Percentiles rank a stretch among this genome's conserved stretches.
phyloP scores from a whole-genome alignment of 2,797 vertebrate genomes.

The Bovichtus variegatus region DNA sequence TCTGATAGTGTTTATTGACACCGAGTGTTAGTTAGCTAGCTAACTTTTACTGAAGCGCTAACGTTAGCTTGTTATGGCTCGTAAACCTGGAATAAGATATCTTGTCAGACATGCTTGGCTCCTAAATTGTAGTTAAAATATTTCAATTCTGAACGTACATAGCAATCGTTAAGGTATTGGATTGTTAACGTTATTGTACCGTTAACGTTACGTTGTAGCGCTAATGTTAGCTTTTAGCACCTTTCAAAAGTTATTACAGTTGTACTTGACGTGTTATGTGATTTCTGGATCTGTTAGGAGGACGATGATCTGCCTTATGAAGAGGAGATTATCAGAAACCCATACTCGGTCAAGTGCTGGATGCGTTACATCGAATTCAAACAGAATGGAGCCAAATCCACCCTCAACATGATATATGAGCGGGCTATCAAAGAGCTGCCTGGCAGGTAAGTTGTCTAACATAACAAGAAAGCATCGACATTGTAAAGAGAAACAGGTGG shows the following conservation, averaged over 20 bases:
- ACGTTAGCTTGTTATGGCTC: slow-evolving; percentile 2
- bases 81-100: background rate
- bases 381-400: slow-evolving; percentile 85
- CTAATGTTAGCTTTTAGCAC: slow-evolving; percentile 25
- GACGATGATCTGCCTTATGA: slow-evolving; percentile 95
- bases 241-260: background rate
- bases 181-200: too few species aligned
- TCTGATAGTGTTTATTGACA: background rate
- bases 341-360: slow-evolving; percentile 96
- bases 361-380: slow-evolving; percentile 94
- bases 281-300: slow-evolving; percentile 80
- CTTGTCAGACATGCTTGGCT: background rate
- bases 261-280: slow-evolving; percentile 10
- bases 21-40: background rate
- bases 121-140: background rate
- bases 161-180: accelerated
- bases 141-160: accelerated
- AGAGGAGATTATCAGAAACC: slow-evolving; percentile 95
- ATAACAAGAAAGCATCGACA: background rate
- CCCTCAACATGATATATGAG: slow-evolving; percentile 93
- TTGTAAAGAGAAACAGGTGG: background rate
- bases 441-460: slow-evolving; percentile 90
- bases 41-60: slow-evolving; percentile 13
- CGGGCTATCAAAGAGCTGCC: slow-evolving; percentile 93
- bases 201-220: background rate